phyloP scores from a whole-genome alignment of 2,888 invertebrate genomes.

The Neoaliturus tenellus region DNA sequence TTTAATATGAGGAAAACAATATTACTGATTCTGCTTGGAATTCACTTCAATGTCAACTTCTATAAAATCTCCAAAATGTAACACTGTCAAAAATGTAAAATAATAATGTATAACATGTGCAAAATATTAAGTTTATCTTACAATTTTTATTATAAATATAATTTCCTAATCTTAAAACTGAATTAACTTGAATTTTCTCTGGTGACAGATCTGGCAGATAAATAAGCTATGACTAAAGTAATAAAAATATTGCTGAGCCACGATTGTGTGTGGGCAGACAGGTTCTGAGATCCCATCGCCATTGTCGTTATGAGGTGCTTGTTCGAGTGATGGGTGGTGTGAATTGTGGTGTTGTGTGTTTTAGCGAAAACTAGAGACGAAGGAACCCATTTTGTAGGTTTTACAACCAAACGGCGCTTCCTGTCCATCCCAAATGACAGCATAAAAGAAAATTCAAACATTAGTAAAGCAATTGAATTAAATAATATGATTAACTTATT shows the following conservation, averaged over 20 bases:
- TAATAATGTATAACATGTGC: too few relatives aligned
- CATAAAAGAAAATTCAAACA: conserved; percentile 39
- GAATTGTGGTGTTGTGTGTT: conserved; percentile 42
- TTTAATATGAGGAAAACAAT: too few relatives aligned
- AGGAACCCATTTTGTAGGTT: conserved; percentile 61
- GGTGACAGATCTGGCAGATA: not conserved
- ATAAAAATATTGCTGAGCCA: not conserved
- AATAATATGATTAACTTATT: too few relatives aligned
- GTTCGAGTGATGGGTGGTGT: conserved; percentile 30
- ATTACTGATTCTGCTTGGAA: too few relatives aligned
- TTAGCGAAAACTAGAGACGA: conserved; percentile 61
- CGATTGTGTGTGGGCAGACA: not conserved
- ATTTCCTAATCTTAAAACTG: too few relatives aligned
- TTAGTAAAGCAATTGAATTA: too few relatives aligned
- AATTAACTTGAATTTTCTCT: not conserved
- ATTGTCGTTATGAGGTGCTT: conserved; percentile 43
- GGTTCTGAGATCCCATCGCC: conserved; percentile 37
- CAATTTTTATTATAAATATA: too few relatives aligned
- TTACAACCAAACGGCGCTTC: conserved; percentile 43
- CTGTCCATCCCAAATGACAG: conserved; percentile 49
- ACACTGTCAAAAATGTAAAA: too few relatives aligned
- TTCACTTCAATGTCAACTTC: too few relatives aligned
- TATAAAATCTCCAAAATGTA: too few relatives aligned
- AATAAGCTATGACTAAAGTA: not conserved
- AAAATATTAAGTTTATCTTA: too few relatives aligned